These are phyloP conservation scores for Oncorhynchus tshawytscha DNA, from an alignment of 2,113 vertebrate genomes.

Conservation along the genomic window DNA sequence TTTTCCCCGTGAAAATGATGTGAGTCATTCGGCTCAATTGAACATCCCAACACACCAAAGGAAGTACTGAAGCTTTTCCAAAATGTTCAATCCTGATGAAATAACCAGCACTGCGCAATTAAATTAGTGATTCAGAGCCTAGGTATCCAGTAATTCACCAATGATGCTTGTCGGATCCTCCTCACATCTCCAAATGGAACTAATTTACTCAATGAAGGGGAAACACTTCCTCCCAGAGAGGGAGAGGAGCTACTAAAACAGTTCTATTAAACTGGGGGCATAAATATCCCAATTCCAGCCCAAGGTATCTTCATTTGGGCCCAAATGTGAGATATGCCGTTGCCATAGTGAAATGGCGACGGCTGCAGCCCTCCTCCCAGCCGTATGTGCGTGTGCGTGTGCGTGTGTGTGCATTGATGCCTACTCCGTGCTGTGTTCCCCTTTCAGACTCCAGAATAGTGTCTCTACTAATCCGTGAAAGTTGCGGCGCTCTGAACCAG, in stretches of 20 bases:
- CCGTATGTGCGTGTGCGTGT: constrained; percentile 64
- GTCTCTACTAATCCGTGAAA: constrained; percentile 99
- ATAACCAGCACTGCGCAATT: constrained; percentile 10
- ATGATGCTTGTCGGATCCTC: constrained; percentile 51
- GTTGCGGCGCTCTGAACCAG: constrained; percentile 95
- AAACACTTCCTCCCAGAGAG: constrained; percentile 33
- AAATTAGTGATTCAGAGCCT: constrained; percentile 42
- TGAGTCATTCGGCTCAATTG: constrained; percentile 11
- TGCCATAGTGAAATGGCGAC: constrained; percentile 87
- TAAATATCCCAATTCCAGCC: constrained; percentile 76
- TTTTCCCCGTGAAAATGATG: neutral
- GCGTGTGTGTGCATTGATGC: constrained; percentile 81
- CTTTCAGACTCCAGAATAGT: constrained; percentile 95
- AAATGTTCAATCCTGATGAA: constrained; percentile 24
- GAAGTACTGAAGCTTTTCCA: constrained; percentile 28
- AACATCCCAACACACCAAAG: constrained; percentile 21
- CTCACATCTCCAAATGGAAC: constrained; percentile 53
- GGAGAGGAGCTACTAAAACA: constrained; percentile 63
- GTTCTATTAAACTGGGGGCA: constrained; percentile 67
- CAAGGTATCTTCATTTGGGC: constrained; percentile 91
- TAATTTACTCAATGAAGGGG: constrained; percentile 64
- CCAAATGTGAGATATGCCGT: constrained; percentile 90
- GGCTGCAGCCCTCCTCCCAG: constrained; percentile 89
- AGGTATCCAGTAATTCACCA: constrained; percentile 55
- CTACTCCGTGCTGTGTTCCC: constrained; percentile 96